These are phyloP conservation scores for Xenopus borealis DNA, from an alignment of 2,113 vertebrate species.

Conservation along the genomic window DNA sequence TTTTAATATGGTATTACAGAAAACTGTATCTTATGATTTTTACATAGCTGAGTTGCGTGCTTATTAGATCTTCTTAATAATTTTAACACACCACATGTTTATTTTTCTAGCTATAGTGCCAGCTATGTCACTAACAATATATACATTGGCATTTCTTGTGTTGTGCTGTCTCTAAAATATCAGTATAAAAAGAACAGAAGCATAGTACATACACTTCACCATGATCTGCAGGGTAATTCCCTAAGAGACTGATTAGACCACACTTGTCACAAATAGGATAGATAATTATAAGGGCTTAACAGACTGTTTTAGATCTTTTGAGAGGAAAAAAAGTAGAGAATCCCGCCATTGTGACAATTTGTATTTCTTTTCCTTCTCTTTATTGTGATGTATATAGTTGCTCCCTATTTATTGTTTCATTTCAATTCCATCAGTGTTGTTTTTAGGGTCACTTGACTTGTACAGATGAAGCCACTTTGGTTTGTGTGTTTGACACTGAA, in stretches of 20 bases:
- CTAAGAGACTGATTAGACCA: conserved; percentile 90
- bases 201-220: conserved; percentile 59
- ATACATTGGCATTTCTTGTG: conserved; percentile 71
- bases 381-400: conserved; percentile 41
- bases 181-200: conserved; percentile 71
- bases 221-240: conserved; percentile 79
- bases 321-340: conserved; percentile 70
- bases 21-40: conserved; percentile 70
- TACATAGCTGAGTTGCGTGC: conserved; percentile 54
- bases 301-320: conserved; percentile 78
- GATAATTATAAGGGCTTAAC: conserved; percentile 82
- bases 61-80: conserved; percentile 38
- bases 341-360: conserved; percentile 73
- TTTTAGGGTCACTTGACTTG: too few species aligned
- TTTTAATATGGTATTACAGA: conserved; percentile 83
- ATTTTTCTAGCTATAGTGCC: conserved; percentile 42
- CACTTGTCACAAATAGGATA: conserved; percentile 81
- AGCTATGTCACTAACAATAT: conserved; percentile 69
- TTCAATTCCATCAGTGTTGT: too few species aligned
- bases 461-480: too few species aligned
- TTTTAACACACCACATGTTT: conserved; percentile 14
- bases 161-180: conserved; percentile 67
- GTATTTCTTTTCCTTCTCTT: not conserved
- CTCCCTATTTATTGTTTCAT: not conserved
- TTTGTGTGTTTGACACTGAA: too few species aligned